Base-by-base conservation (phyloP, 2,113 vertebrate genomes). In the Peromyscus leucopus region DNA sequence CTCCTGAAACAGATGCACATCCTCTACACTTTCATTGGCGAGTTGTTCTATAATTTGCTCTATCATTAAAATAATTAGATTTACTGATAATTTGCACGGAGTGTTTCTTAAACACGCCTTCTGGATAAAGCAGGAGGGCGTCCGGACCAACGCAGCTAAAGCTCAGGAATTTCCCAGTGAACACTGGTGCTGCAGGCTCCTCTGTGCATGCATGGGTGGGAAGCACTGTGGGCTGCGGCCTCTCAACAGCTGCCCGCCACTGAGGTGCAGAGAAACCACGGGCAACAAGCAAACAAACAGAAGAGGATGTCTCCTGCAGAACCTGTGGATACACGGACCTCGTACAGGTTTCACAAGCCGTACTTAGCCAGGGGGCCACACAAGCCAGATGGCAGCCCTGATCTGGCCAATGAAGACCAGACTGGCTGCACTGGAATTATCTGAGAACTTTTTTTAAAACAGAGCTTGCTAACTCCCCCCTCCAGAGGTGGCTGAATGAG, bases 31-130 rank as follows among this genome's bases (percentile, higher is more conserved):
- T 46, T 31, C 71, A 94, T 61, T 28, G 91, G 17, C 1, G 57
- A 76, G 36, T 2, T 93, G 31, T 33, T 93, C 42, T 89, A 61
- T 33, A 80, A 78, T 63, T 79, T 65, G 65, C 12, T 90, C 91
- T 83, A 85, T 75, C 82, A 55, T 76, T 87, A 92, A 97, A 96
- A 91, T 86, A 92, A 95, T 69, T 59, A 90, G n/a, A 78, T 92
- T 93, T 90, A 80, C 21, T 48, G 39, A 76, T 57, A 92, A 65
- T 48, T 93, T 69, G 67, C 26, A 71, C 39, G 48, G 19, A 95
- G 39, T 59, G 79, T 90, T 96, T 90, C 24, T 46, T 80, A 94
- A 95, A 46, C 85, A 63, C 26, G 78, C 69, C 79, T 93, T 96
- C 80, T 92, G 33, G 24, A 94, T 86, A 83, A 91, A 67, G 74